Evolutionary conservation across 2,113 vertebrate genomes (phyloP).

Genomic region (Etheostoma spectabile): DNA sequence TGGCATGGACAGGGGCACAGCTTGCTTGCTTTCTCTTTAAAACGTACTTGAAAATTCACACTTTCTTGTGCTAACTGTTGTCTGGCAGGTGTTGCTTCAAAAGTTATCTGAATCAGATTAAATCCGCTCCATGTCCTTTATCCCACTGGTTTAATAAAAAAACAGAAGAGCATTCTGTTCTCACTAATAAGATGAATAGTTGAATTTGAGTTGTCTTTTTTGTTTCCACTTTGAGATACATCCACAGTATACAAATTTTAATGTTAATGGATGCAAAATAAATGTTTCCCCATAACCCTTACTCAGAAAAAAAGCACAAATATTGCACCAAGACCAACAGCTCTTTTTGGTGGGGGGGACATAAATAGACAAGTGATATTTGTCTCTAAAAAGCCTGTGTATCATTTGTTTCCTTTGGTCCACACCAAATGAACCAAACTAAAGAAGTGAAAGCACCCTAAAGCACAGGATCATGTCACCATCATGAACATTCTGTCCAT

Average conservation of each 20-base stretch:
- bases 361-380: neutral
- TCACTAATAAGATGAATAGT: neutral
- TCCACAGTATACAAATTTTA: neutral
- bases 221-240: neutral
- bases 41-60: neutral
- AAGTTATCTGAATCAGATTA: neutral
- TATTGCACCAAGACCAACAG: neutral
- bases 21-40: constrained; percentile 1
- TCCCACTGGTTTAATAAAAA: neutral
- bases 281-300: neutral
- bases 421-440: neutral
- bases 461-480: neutral
- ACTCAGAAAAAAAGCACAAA: neutral
- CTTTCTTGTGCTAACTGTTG: neutral
- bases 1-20: neutral
- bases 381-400: neutral
- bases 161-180: neutral
- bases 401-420: neutral
- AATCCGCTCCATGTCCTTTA: neutral
- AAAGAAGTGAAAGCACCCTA: neutral
- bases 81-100: neutral
- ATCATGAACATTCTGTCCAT: neutral
- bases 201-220: neutral
- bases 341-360: neutral
- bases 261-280: neutral